phyloP scores from a whole-genome alignment of 1,140 invertebrate species.

The Whitmania pigra region DNA sequence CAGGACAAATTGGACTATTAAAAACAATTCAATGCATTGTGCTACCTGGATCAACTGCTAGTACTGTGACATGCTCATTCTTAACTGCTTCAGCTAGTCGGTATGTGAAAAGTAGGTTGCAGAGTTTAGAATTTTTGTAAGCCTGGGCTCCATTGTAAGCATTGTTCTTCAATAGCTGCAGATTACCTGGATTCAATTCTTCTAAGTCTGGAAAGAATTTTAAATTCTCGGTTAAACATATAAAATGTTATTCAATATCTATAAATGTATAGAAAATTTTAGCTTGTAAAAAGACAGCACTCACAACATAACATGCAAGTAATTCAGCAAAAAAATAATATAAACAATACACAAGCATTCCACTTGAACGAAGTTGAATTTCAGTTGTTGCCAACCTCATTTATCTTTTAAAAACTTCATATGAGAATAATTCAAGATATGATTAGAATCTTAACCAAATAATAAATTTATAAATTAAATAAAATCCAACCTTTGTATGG shows the following conservation, averaged over 20 bases:
- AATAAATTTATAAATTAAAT: neutral
- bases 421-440: no score
- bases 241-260: neutral
- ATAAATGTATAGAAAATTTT: no score
- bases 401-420: no score
- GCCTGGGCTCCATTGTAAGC: conserved; percentile 29
- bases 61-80: conserved; percentile 29
- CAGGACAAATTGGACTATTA: no score
- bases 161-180: conserved; percentile 30
- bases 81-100: conserved; percentile 30
- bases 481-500: conserved; percentile 12
- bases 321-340: neutral
- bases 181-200: conserved; percentile 29
- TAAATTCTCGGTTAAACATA: neutral
- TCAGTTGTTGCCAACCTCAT: no score
- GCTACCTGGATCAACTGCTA: conserved; percentile 32
- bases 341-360: neutral
- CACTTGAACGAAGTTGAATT: neutral
- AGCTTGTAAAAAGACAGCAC: no score
- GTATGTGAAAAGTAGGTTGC: conserved; percentile 32
- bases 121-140: conserved; percentile 35
- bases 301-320: no score
- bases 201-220: conserved; percentile 22
- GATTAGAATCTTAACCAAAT: neutral
- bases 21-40: neutral